Percentiles rank a stretch among this genome's conserved stretches.
Conservation (phyloP, 2,888 invertebrate genomes). For the Amiota communis region DNA sequence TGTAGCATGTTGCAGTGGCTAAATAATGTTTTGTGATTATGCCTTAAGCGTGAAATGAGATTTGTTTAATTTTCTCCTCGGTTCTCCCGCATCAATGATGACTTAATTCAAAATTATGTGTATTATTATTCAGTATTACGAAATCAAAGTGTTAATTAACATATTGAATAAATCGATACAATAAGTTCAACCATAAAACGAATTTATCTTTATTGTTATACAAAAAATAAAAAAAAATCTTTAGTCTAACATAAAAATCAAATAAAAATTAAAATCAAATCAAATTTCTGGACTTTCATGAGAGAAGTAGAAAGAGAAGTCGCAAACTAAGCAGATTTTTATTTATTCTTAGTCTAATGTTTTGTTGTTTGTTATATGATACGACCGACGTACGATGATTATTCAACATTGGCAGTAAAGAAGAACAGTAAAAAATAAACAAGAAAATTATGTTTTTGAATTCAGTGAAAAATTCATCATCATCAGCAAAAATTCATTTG, state of each 20-base stretch:
- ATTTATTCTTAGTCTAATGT: not conserved
- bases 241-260: constrained; percentile 11
- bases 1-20: not conserved
- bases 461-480: constrained; percentile 24
- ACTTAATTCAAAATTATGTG: constrained; percentile 56
- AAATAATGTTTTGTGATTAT: not conserved
- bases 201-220: constrained; percentile 12
- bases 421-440: constrained; percentile 9
- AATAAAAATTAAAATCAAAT: constrained; percentile 13
- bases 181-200: constrained; percentile 7
- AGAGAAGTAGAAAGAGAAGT: not conserved
- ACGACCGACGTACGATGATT: not conserved
- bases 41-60: constrained; percentile 32
- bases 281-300: not conserved
- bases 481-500: constrained; percentile 33
- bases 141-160: constrained; percentile 62
- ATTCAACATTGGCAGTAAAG: not conserved
- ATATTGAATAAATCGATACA: constrained; percentile 53
- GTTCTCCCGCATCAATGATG: constrained; percentile 43
- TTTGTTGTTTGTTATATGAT: constrained; percentile 11
- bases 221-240: constrained; percentile 3
- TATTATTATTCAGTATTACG: not conserved
- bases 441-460: constrained; percentile 7
- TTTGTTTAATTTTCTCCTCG: constrained; percentile 10
- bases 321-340: not conserved